These are phyloP conservation scores for Bellardia bayeri DNA, from an alignment of 2,888 invertebrate species.

Conservation along the genomic window DNA sequence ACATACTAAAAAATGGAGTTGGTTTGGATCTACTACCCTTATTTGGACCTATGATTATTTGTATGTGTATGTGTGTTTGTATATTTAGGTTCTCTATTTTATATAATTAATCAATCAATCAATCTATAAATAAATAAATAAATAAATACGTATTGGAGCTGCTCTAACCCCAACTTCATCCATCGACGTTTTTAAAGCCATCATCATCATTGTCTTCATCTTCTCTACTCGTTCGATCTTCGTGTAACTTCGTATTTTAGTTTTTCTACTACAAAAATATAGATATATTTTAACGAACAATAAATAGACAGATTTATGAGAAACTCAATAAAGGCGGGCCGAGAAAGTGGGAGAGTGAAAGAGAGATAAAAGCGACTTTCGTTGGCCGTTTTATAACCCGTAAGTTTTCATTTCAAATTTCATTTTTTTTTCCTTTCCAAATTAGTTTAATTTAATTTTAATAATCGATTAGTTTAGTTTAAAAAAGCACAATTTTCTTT, in stretches of 20 bases:
- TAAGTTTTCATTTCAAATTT: slow-evolving; percentile 78
- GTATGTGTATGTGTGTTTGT: slow-evolving; percentile 52
- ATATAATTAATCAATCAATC: slow-evolving; percentile 18
- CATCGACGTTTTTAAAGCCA: slow-evolving; percentile 59
- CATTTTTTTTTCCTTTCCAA: slow-evolving; percentile 27
- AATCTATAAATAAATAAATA: slow-evolving; percentile 14
- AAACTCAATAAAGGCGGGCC: slow-evolving; percentile 26
- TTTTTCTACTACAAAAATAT: slow-evolving; percentile 24
- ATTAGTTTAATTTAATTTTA: slow-evolving; percentile 62
- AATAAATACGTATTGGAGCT: slow-evolving; percentile 57
- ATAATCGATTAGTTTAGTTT: slow-evolving; percentile 65
- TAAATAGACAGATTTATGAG: slow-evolving; percentile 24
- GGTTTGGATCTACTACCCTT: slow-evolving; percentile 30
- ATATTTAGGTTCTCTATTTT: slow-evolving; percentile 51
- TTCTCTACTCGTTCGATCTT: slow-evolving; percentile 53
- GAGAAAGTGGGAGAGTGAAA: slow-evolving; percentile 23
- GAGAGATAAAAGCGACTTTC: slow-evolving; percentile 50
- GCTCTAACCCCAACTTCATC: slow-evolving; percentile 56
- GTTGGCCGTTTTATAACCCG: slow-evolving; percentile 78
- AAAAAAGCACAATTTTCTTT: slow-evolving; percentile 64
- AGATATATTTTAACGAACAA: slow-evolving; percentile 23
- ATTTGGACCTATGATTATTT: slow-evolving; percentile 27
- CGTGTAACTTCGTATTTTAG: slow-evolving; percentile 44
- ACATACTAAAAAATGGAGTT: slow-evolving; percentile 23
- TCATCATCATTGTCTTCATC: slow-evolving; percentile 68